Evolutionary conservation across 2,797 vertebrate species (phyloP), one percentile per base, ranked within the genome.

Genomic region (Podargus strigoides): DNA sequence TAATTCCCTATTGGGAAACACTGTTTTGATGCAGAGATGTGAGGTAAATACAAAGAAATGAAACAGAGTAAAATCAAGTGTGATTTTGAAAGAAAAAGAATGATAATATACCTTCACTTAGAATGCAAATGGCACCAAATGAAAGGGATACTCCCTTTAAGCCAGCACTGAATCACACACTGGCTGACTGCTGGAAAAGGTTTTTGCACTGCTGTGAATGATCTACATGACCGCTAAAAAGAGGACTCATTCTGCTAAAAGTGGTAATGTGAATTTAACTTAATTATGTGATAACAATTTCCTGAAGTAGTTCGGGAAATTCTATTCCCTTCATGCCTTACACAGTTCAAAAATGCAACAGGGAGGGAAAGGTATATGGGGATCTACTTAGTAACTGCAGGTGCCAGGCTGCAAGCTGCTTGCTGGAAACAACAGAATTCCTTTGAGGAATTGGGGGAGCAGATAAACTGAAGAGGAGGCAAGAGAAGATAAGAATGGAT

Each of bases 401-500:
- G 39, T 3, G 0, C 17, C 55, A 78, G 46, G 46, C 50, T 83
- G 53, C 53, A 77, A 68, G n/a, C 36, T 85, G 64, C 68, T 62
- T 47, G 68, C 50, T 93, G 85, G 85, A 93, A 95, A 81, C 6
- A 72, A 26, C 6, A 32, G 62, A 83, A 95, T 91, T 93, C 80
- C 87, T 91, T 88, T 76, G 62, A 93, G 89, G 76, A 92, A 73
- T 1, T 55, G 17, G 5, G 15, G 50, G 58, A 85, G 58, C 64
- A 80, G 93, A 89, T 67, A 94, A 85, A 74, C 46, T 44, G 58
- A 82, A 82, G 42, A 89, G 49, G 34, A 91, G 75, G 39, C 46
- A 74, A 75, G n/a, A 34, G 67, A 46, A 94, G 93, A 92, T 93
- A 96, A 93, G 93, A 91, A 81, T 19, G 59, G n/a, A 64, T 85